Percentiles rank a stretch among this genome's conserved stretches.
Evolutionary conservation across 2,113 vertebrate genomes (phyloP).

Genomic region (Scalopus aquaticus): DNA sequence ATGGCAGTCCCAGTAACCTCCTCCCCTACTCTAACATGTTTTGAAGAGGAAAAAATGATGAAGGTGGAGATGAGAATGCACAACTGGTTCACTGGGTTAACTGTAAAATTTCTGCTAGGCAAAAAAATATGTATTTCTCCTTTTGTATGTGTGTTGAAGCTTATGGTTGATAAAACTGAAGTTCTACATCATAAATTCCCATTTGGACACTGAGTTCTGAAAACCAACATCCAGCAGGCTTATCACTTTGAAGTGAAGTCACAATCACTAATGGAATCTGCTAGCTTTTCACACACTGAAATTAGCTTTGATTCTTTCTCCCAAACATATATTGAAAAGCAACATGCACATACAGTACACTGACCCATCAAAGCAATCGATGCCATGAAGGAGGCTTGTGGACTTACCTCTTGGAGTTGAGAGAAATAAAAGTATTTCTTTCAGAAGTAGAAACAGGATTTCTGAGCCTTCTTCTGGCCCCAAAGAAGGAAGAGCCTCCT

Average conservation of each 20-base stretch:
- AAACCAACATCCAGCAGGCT: conserved; percentile 83
- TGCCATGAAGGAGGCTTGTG: conserved; percentile 73
- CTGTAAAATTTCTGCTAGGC: conserved; percentile 74
- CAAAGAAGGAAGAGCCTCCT: conserved; percentile 60
- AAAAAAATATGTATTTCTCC: conserved; percentile 60
- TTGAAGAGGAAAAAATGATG: conserved; percentile 81
- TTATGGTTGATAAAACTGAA: conserved; percentile 84
- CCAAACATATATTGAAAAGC: conserved; percentile 86
- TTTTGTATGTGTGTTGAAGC: conserved; percentile 71
- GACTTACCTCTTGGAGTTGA: conserved; percentile 77
- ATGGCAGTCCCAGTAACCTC: conserved; percentile 71
- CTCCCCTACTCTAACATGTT: conserved; percentile 81
- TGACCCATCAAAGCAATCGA: conserved; percentile 83
- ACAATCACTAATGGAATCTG: conserved; percentile 89
- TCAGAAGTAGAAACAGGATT: conserved; percentile 73
- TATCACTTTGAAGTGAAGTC: conserved; percentile 86
- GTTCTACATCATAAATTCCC: conserved; percentile 87
- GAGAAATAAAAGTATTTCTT: conserved; percentile 65
- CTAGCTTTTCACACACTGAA: conserved; percentile 87
- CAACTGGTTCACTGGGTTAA: conserved; percentile 78
- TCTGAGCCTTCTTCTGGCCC: conserved; percentile 65
- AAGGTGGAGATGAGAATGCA: conserved; percentile 78
- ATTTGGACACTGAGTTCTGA: conserved; percentile 85
- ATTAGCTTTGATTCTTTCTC: conserved; percentile 88
- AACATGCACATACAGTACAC: conserved; percentile 78